Evolutionary conservation across 1,140 invertebrate genomes (phyloP), one percentile per base, ranked within the genome.

Genomic region (Drosophila baimaii): DNA sequence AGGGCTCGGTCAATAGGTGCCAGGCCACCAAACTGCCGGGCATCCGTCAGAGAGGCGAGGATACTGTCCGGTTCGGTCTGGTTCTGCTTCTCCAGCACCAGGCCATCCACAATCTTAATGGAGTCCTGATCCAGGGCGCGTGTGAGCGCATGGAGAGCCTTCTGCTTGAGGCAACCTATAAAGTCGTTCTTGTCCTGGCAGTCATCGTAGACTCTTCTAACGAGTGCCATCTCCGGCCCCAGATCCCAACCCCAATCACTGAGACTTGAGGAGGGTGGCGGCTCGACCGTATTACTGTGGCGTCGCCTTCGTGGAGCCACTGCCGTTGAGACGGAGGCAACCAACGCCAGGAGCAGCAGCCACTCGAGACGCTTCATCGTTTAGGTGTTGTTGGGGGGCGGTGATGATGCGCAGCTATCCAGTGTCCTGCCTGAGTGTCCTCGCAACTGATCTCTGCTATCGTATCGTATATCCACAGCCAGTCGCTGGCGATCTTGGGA

Each of bases 141-240:
- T 25, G 92, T 91, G 10, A 94, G 78, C 0, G 93, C 94, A 59
- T 91, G 92, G 23, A 94, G 82, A 19, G 94, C 94, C 81, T 94
- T 94, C 37, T 93, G 93, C 78, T 94, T 94, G 9, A 94, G 91
- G 77, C 94, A 94, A 61, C 91, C 92, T 31, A 93, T 93, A 73
- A 94, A 92, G 79, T 94, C 93, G 77, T 93, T 93, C 55, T 93
- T 93, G 37, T 93, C 91, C 90, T 93, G 94, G 90, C 94, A 94
- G 76, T 94, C 94, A 56, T 94, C 94, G 71, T 94, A 94, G 51
- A 94, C 92, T 82, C 94, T 93, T 65, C 93, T 93, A 44, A 79
- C 83, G n/a, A 86, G 44, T 3, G 76, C 68, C 63, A 86, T 41
- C 49, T 86, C 83, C 3, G 83, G 79, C 27, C 94, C 93, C 3